These are phyloP conservation scores for Sipha maydis DNA, from an alignment of 2,888 invertebrate genomes.

Conservation along the genomic window DNA sequence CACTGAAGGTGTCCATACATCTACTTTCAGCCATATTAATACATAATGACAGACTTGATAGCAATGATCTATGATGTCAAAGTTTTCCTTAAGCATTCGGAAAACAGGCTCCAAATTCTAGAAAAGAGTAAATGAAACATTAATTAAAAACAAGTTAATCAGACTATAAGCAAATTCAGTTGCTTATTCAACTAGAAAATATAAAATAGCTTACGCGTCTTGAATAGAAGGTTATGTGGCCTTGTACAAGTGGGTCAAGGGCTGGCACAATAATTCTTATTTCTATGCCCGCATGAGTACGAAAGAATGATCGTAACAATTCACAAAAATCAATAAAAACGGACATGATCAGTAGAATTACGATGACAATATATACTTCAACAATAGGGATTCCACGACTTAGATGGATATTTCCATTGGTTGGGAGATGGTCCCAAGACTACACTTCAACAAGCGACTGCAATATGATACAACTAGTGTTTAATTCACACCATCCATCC, in stretches of 20 bases:
- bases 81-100: not conserved
- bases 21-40: conserved; percentile 43
- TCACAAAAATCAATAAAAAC: not conserved
- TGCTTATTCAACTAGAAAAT: not conserved
- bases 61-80: conserved; percentile 1
- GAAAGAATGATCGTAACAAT: not conserved
- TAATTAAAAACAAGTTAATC: not conserved
- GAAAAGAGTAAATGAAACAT: not conserved
- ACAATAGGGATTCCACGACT: too few species aligned
- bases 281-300: not conserved
- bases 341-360: not conserved
- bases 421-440: too few species aligned
- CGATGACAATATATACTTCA: too few species aligned
- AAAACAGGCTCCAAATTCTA: conserved; percentile 10
- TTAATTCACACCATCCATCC: too few species aligned
- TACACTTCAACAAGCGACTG: too few species aligned
- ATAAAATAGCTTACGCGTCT: not conserved
- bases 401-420: too few species aligned
- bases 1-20: conserved; percentile 5
- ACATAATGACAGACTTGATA: not conserved
- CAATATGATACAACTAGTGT: too few species aligned
- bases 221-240: conserved; percentile 42
- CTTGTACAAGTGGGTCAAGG: not conserved
- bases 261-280: conserved; percentile 9
- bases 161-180: too few species aligned